These are phyloP conservation scores for Scyliorhinus canicula DNA, from an alignment of 2,797 vertebrate genomes.

Conservation along the genomic window DNA sequence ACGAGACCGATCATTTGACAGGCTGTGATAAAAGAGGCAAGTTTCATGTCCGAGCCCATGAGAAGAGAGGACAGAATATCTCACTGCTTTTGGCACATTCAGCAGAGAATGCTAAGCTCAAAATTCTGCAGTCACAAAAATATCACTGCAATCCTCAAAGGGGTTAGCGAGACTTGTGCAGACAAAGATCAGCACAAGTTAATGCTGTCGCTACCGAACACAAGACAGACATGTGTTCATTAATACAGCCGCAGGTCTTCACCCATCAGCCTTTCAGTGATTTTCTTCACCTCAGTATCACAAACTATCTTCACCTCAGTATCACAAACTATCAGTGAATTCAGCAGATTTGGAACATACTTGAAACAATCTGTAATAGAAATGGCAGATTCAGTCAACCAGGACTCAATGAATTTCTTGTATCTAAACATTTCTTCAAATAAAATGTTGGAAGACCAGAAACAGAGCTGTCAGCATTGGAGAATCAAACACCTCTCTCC, in stretches of 20 bases:
- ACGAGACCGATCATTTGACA: slow-evolving; percentile 21
- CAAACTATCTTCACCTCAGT: background rate
- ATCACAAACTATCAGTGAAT: background rate
- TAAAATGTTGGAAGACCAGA: background rate
- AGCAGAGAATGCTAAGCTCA: background rate
- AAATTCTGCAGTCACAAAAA: slow-evolving; percentile 28
- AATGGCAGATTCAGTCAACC: background rate
- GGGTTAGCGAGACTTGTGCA: background rate
- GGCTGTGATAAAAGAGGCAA: slow-evolving; percentile 21
- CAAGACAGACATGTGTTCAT: background rate
- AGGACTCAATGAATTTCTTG: background rate
- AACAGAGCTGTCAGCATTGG: background rate
- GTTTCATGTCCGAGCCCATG: background rate
- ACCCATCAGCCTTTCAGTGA: background rate
- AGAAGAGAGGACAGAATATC: slow-evolving; percentile 34
- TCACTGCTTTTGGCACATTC: slow-evolving; percentile 14
- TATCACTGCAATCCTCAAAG: slow-evolving; percentile 33
- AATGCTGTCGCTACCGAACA: background rate
- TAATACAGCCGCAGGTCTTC: slow-evolving; percentile 17
- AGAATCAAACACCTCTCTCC: background rate
- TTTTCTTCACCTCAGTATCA: background rate
- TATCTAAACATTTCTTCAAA: background rate
- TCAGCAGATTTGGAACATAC: background rate
- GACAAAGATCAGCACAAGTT: background rate
- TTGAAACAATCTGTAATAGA: background rate